phyloP scores from a whole-genome alignment of 2,888 invertebrate genomes.

The Microchrysa polita region DNA sequence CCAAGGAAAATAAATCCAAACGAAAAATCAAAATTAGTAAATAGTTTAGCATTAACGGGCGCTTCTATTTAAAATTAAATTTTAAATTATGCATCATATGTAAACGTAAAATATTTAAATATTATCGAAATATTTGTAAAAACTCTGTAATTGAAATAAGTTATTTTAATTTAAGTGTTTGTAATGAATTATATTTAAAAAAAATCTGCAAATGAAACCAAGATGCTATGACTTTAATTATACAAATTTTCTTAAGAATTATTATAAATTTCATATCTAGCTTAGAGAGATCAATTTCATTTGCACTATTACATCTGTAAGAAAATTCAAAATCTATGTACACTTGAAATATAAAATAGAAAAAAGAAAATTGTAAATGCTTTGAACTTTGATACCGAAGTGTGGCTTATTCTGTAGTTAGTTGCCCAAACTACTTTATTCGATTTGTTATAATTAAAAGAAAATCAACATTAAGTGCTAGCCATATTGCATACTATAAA shows the following conservation, averaged over 20 bases:
- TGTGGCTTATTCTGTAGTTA: constrained; percentile 58
- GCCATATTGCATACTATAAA: too few species aligned
- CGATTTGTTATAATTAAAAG: constrained; percentile 20
- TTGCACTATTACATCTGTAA: too few species aligned
- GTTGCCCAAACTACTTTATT: constrained; percentile 40
- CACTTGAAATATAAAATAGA: too few species aligned
- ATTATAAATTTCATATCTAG: too few species aligned
- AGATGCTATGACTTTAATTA: background rate
- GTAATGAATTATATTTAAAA: background rate
- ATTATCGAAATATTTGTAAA: background rate
- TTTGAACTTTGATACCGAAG: constrained; percentile 61
- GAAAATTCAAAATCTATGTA: too few species aligned
- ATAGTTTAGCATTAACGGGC: constrained; percentile 3
- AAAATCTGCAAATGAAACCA: background rate
- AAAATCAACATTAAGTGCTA: too few species aligned
- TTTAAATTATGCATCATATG: too few species aligned
- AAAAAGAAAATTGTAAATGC: constrained; percentile 41
- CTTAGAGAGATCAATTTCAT: too few species aligned
- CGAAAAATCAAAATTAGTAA: constrained; percentile 30
- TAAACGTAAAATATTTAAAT: background rate
- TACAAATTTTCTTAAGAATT: too few species aligned
- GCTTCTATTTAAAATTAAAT: background rate
- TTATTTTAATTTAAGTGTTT: background rate
- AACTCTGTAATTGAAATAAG: background rate
- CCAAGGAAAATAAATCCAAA: too few species aligned